Evolutionary conservation across 2,113 vertebrate species (phyloP), one percentile per base, ranked within the genome.

Genomic region (Clarias magur): DNA sequence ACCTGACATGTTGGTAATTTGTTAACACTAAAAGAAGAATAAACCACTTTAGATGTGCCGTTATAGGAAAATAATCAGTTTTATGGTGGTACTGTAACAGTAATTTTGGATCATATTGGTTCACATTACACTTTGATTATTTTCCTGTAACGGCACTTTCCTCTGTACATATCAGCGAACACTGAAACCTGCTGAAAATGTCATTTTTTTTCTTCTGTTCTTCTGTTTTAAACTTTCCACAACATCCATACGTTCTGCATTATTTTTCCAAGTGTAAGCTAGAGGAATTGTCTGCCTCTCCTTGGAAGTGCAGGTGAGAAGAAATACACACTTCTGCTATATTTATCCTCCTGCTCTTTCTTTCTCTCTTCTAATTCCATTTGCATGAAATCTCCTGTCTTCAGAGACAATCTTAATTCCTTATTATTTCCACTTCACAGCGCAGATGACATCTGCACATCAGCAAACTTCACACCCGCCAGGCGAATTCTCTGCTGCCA

Each of bases 351-450:
- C 17, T 42, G 80, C 8, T 87, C 73, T 88, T 27, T 88, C 75
- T 82, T 62, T 86, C 54, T 88, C 56, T 87, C 88, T 86, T 78
- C 84, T 95, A 94, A 95, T 95, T 94, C 90, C 93, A 94, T 94
- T 94, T 94, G 94, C 92, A 95, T 95, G 94, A 95, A 94, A 94
- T 95, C 91, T 89, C 93, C 86, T 89, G 93, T 95, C 93, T 94
- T 94, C 93, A 90, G 94, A 95, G 94, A 94, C 93, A 93, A 94
- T 94, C 92, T 93, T 94, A 93, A 94, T 94, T 94, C 94, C 94
- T 94, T 94, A 93, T 94, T 94, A 93, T 95, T 94, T 94, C 94
- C 93, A 94, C 92, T 93, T 94, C 92, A 95, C 91, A 93, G 92
- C 88, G 87, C 92, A 91, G 92, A 94, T 95, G 94, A 93, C 93